These are phyloP conservation scores for Myripristis jacobus DNA, from an alignment of 2,797 vertebrate species.

Conservation along the genomic window DNA sequence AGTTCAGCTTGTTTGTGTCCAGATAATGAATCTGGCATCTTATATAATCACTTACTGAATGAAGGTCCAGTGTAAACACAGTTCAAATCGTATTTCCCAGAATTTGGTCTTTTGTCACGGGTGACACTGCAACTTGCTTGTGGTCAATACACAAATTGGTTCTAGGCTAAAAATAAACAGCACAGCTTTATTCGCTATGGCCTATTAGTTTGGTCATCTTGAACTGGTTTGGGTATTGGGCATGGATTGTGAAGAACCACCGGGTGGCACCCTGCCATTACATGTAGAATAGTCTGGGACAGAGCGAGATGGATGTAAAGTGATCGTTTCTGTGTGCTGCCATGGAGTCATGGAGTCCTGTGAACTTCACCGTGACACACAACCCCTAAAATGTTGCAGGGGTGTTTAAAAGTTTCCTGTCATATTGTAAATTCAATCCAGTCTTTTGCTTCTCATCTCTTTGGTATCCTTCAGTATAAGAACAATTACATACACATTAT, in stretches of 20 bases:
- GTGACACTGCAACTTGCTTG: slow-evolving; percentile 2
- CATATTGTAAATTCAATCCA: too few species aligned
- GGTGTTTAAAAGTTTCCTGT: neutral
- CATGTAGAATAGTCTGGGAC: slow-evolving; percentile 10
- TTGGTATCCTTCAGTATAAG: too few species aligned
- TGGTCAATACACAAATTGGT: slow-evolving; percentile 6
- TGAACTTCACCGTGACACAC: neutral
- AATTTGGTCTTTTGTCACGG: neutral
- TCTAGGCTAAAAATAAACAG: slow-evolving; percentile 1
- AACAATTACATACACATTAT: too few species aligned
- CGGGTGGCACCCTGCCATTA: slow-evolving; percentile 59
- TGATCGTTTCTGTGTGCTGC: neutral
- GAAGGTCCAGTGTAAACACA: neutral
- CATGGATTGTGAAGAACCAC: slow-evolving; percentile 42
- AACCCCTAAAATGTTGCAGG: neutral
- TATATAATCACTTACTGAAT: neutral
- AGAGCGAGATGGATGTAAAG: slow-evolving; percentile 3
- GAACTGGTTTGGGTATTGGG: neutral
- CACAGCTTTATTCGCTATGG: too few species aligned
- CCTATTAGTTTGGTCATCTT: neutral
- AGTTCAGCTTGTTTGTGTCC: slow-evolving; percentile 6
- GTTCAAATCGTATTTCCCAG: slow-evolving; percentile 4
- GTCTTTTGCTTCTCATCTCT: too few species aligned
- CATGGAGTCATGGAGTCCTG: neutral
- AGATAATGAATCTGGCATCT: neutral